Evolutionary conservation across 2,888 invertebrate species (phyloP).

Genomic region (Azorinus chamasolen): DNA sequence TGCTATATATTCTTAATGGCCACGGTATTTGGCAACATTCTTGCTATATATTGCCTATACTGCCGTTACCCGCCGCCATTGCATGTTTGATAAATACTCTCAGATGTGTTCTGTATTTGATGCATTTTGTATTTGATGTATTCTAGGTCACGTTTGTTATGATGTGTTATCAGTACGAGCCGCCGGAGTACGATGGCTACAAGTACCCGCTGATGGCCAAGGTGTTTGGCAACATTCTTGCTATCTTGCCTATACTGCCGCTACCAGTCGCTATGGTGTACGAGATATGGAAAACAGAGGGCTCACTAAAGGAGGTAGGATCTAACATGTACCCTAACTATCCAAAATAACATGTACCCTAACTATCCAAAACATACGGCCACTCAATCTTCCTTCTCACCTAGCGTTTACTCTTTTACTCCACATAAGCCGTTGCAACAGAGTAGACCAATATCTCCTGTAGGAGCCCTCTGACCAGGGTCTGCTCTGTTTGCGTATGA

Average conservation of each 20-base stretch:
- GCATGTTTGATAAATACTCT: conserved; percentile 66
- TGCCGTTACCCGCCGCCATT: conserved; percentile 76
- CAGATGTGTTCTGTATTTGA: too few relatives aligned
- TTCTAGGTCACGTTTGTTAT: conserved; percentile 77
- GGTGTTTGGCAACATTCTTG: conserved; percentile 78
- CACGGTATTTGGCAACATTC: conserved; percentile 78
- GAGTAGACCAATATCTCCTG: too few relatives aligned
- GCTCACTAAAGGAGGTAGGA: conserved; percentile 68
- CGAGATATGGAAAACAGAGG: conserved; percentile 64
- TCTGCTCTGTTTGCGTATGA: too few relatives aligned
- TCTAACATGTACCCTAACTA: too few relatives aligned
- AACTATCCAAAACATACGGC: too few relatives aligned
- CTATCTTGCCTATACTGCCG: conserved; percentile 75
- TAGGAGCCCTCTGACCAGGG: too few relatives aligned
- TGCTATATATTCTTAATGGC: conserved; percentile 80
- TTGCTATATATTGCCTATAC: conserved; percentile 74
- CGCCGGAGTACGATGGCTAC: conserved; percentile 82
- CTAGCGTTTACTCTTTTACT: too few relatives aligned
- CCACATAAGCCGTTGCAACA: too few relatives aligned
- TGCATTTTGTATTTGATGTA: too few relatives aligned
- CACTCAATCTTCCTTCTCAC: too few relatives aligned
- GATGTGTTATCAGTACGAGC: conserved; percentile 76
- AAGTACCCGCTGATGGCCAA: conserved; percentile 82
- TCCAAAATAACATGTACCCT: too few relatives aligned
- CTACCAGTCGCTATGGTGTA: conserved; percentile 72